Evolutionary conservation across 2,888 invertebrate species (phyloP).

Genomic region (Amaurobius ferox): DNA sequence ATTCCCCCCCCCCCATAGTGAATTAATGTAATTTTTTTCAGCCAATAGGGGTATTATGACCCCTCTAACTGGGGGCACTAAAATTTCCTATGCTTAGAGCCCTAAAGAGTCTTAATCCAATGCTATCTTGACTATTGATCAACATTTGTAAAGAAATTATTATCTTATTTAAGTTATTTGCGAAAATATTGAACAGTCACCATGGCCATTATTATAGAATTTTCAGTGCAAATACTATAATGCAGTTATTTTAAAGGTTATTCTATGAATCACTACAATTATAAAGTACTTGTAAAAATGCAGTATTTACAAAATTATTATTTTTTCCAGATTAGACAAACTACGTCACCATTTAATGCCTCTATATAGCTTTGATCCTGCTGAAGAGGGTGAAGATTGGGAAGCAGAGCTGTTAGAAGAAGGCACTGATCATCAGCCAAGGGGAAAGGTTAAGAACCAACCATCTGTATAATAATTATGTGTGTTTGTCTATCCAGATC

Average conservation of each 20-base stretch:
- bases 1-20: too few species aligned
- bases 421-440: constrained; percentile 76
- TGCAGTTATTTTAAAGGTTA: not conserved
- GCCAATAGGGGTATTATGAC: too few species aligned
- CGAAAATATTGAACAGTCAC: not conserved
- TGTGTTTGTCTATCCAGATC: too few species aligned
- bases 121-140: too few species aligned
- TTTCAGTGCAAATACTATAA: not conserved
- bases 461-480: too few species aligned
- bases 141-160: too few species aligned
- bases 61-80: too few species aligned
- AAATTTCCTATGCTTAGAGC: too few species aligned
- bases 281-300: not conserved
- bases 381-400: constrained; percentile 84
- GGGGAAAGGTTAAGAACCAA: constrained; percentile 82
- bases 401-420: constrained; percentile 82
- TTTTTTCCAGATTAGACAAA: constrained; percentile 79
- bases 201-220: too few species aligned
- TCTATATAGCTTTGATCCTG: constrained; percentile 83
- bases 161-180: not conserved
- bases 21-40: too few species aligned
- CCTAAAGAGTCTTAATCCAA: too few species aligned
- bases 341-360: constrained; percentile 83
- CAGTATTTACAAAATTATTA: constrained; percentile 78
- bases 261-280: not conserved